Evolutionary conservation across 2,888 invertebrate genomes (phyloP).

Genomic region (Myopa testacea): DNA sequence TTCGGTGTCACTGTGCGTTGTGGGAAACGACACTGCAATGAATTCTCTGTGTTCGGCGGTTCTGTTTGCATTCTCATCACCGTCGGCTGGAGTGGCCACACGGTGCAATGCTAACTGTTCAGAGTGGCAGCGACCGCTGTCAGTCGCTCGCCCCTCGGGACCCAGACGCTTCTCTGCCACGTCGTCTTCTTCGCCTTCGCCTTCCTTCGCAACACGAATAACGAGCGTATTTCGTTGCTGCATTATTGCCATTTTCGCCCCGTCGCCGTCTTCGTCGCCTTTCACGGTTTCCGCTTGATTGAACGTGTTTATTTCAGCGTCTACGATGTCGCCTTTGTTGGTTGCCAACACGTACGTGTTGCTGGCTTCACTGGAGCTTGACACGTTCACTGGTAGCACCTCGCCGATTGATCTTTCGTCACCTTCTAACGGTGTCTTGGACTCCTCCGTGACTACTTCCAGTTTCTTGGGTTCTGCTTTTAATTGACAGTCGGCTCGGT

Average conservation of each 20-base stretch:
- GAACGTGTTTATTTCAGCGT: slow-evolving; percentile 22
- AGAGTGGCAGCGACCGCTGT: background rate
- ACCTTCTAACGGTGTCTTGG: slow-evolving; percentile 52
- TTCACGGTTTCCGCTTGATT: slow-evolving; percentile 25
- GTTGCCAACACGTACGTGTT: slow-evolving; percentile 2
- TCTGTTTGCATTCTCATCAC: slow-evolving; percentile 42
- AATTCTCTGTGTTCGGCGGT: slow-evolving; percentile 8
- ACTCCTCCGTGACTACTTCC: slow-evolving; percentile 54
- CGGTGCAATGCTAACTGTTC: background rate
- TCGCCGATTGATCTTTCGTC: slow-evolving; percentile 37
- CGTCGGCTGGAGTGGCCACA: slow-evolving; percentile 23
- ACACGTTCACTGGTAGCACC: slow-evolving; percentile 21
- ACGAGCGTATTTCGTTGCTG: slow-evolving; percentile 4
- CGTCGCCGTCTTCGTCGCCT: background rate
- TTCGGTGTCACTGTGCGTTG: background rate
- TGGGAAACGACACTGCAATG: slow-evolving; percentile 37
- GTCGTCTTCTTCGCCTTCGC: slow-evolving; percentile 4
- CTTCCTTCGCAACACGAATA: background rate
- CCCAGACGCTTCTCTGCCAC: slow-evolving; percentile 17
- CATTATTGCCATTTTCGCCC: background rate
- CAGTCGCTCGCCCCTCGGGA: slow-evolving; percentile 25
- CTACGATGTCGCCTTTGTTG: background rate
- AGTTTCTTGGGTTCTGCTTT: slow-evolving; percentile 35
- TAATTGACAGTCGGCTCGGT: slow-evolving; percentile 27
- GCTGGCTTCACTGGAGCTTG: slow-evolving; percentile 1